Evolutionary conservation across 2,888 invertebrate species (phyloP).

Genomic region (Chrysolina oricalcia): DNA sequence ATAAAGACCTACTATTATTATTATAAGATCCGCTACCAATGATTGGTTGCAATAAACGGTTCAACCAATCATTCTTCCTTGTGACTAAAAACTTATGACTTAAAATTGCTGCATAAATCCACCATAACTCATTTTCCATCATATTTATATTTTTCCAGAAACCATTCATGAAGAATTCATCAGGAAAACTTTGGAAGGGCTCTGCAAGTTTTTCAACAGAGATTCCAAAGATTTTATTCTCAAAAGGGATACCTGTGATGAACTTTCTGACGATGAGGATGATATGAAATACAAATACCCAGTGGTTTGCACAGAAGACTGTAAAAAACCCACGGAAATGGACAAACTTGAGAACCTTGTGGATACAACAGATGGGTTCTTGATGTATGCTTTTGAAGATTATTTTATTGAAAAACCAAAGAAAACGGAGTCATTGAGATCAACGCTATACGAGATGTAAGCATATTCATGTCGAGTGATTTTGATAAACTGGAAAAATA

Average conservation of each 20-base stretch:
- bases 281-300: conserved; percentile 56
- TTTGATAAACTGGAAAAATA: neutral
- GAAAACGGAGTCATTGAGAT: conserved; percentile 29
- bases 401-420: conserved; percentile 63
- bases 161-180: conserved; percentile 66
- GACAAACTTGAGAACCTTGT: conserved; percentile 66
- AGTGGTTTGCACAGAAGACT: conserved; percentile 59
- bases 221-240: conserved; percentile 28
- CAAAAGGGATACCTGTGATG: conserved; percentile 17
- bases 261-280: conserved; percentile 34
- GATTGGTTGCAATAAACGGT: too few species aligned
- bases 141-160: conserved; percentile 57
- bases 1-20: too few species aligned
- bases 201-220: conserved; percentile 56
- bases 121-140: neutral
- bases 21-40: too few species aligned
- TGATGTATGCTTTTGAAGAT: conserved; percentile 71
- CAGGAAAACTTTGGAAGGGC: conserved; percentile 60
- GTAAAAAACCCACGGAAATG: conserved; percentile 63
- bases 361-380: conserved; percentile 68
- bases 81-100: too few species aligned
- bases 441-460: conserved; percentile 60
- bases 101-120: too few species aligned
- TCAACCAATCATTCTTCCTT: too few species aligned
- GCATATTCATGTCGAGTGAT: conserved; percentile 7